Base-by-base conservation (phyloP, 2,797 vertebrate genomes). In the Cephalopachus bancanus region DNA sequence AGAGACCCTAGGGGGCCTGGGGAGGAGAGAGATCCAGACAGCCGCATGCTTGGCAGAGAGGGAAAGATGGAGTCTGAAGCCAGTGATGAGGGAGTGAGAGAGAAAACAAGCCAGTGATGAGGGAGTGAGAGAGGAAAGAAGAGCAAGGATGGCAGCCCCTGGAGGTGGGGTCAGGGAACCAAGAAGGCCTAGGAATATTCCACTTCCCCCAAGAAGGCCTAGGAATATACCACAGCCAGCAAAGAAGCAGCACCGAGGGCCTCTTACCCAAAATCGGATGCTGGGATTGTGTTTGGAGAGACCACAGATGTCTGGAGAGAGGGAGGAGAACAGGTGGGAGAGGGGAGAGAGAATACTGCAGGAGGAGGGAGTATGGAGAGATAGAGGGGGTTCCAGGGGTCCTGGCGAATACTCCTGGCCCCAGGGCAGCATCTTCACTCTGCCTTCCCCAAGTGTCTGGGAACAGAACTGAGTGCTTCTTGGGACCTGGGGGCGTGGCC, bases 301-400 rank as follows among this genome's bases (percentile, higher is more conserved):
- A 97, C 81, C 75, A 89, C 62, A 62, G 33, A 90, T 89, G 81
- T 97, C 84, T 83, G 83, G 83, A 44, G 93, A 94, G 74, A 81
- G 90, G 55, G 72, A 80, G 67, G 64, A 72, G 53, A 81, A 83
- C 85, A 97, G 89, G 96, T 97, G 79, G 78, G 65, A 14, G 26
- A 74, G 59, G n/a, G 51, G 33, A 55, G 75, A 28, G 55, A 93
- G 83, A 89, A 37, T 65, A 60, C 49, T 64, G 75, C 17, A 57
- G 74, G 22, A 89, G 83, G 49, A 81, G 60, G 75, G 60, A 67
- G 87, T 65, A 93, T 22, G 3, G 69, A 55, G 72, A 72, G 60
- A 51, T 59, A 0, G 11, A 15, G 30, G 7, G 7, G 26, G 57
- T 75, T 79, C 62, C 71, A 75, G 67, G 79, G 89, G 80, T 93